Evolutionary conservation across 2,113 vertebrate species (phyloP), one percentile per base, ranked within the genome.

Genomic region (Empidonax alnorum): DNA sequence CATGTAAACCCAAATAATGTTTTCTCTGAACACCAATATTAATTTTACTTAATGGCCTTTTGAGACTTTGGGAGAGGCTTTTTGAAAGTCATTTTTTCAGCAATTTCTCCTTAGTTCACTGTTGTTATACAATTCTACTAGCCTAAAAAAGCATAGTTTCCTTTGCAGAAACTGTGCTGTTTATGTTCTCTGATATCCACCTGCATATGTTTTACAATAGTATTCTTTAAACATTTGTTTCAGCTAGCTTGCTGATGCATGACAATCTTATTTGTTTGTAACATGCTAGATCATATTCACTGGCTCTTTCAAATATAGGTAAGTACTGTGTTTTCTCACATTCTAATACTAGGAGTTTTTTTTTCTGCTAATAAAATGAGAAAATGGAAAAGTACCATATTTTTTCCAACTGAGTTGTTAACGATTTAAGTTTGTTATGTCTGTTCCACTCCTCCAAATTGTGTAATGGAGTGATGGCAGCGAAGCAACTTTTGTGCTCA

Each of bases 161-260:
- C 81, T 87, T 89, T 78, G 24, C 69, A 94, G 84, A 91, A 95
- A 53, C 37, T 18, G 28, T 58, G 52, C 62, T 91, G 31, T 87
- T 56, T 77, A 16, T 86, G 56, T 72, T 75, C 42, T 90, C 25
- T 49, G 30, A 10, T 94, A 79, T 9, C 35, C 79, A 47, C 84
- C 46, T 80, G 67, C 0, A 0, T 74, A 41, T 58, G 30, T 63
- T 93, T 87, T 90, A 44, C 55, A 71, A 8, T 47, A 5, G 1
- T 76, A 33, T 62, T 89, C 49, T 95, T 35, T 66, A 42, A 87
- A 73, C 42, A 85, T 27, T 83, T 82, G 55, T 69, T 96, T 80
- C 39, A 77, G 35, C 30, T 73, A 33, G 50, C 33, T 91, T 83
- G 41, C 37, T 76, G 46, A 58, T 85, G 50, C 28, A 42, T 37